phyloP scores from a whole-genome alignment of 2,888 invertebrate species.

The Pammene aurita region DNA sequence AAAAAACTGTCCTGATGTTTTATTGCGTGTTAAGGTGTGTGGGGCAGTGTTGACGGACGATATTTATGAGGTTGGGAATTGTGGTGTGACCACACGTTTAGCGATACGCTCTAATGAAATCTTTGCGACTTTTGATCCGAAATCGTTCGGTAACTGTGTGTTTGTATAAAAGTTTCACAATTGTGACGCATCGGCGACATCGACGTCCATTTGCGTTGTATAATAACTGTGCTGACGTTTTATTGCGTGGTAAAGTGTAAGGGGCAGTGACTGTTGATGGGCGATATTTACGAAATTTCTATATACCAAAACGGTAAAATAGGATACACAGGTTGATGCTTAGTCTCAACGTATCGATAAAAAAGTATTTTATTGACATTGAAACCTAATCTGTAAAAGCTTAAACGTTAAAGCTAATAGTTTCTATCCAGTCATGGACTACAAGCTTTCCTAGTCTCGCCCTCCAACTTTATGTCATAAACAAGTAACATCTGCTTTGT shows the following conservation, averaged over 20 bases:
- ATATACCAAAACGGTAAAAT: too few relatives aligned
- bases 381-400: neutral
- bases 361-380: too few relatives aligned
- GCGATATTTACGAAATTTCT: too few relatives aligned
- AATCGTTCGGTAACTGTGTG: neutral
- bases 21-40: conserved; percentile 27
- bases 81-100: neutral
- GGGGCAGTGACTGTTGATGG: neutral
- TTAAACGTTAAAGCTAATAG: neutral
- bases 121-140: neutral
- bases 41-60: conserved; percentile 21
- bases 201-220: conserved; percentile 3
- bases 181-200: neutral
- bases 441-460: conserved; percentile 14
- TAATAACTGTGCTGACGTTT: conserved; percentile 22
- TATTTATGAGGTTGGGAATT: conserved; percentile 12
- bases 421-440: neutral
- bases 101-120: neutral
- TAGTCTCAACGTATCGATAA: too few relatives aligned
- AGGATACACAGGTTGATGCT: too few relatives aligned
- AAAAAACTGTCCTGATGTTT: conserved; percentile 31
- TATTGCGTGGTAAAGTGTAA: conserved; percentile 15
- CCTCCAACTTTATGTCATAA: conserved; percentile 38
- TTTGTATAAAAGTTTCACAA: neutral
- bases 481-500: conserved; percentile 42